Percentiles rank a stretch among this genome's conserved stretches.
Conservation (phyloP, 2,888 invertebrate genomes). For the Eilema griseolum region DNA sequence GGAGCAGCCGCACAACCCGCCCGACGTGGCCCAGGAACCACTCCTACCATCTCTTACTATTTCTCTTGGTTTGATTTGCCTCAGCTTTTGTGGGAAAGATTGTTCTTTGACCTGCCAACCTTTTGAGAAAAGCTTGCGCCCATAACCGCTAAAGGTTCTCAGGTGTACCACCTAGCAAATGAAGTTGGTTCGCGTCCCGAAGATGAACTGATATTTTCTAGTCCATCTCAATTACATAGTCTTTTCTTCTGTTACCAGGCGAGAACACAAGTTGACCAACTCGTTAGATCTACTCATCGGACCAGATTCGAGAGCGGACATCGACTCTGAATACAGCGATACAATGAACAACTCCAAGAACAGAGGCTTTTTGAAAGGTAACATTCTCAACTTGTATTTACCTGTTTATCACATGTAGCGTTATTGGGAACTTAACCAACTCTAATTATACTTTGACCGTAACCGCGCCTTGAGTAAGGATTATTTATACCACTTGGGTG, state of each 20-base stretch:
- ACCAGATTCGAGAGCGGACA: constrained; percentile 81
- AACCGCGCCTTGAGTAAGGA: too few relatives aligned
- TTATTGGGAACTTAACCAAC: too few relatives aligned
- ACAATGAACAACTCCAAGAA: constrained; percentile 83
- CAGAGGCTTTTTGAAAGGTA: constrained; percentile 83
- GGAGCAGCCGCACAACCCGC: too few relatives aligned
- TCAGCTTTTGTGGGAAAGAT: too few relatives aligned
- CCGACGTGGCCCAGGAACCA: too few relatives aligned
- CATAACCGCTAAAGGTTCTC: background rate
- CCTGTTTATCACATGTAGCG: too few relatives aligned
- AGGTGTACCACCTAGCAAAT: background rate
- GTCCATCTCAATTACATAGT: background rate
- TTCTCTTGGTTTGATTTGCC: too few relatives aligned
- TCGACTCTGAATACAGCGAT: constrained; percentile 83
- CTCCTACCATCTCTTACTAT: too few relatives aligned
- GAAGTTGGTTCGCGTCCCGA: background rate
- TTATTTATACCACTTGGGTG: too few relatives aligned
- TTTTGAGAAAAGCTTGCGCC: too few relatives aligned
- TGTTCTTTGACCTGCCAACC: too few relatives aligned
- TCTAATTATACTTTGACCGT: too few relatives aligned
- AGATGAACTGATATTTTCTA: background rate
- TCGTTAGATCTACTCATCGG: constrained; percentile 82
- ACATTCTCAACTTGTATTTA: background rate
- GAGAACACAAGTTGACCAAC: constrained; percentile 83
- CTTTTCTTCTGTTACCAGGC: constrained; percentile 53